Conservation (phyloP, 1,140 invertebrate species). For the Drosophila ambigua region DNA sequence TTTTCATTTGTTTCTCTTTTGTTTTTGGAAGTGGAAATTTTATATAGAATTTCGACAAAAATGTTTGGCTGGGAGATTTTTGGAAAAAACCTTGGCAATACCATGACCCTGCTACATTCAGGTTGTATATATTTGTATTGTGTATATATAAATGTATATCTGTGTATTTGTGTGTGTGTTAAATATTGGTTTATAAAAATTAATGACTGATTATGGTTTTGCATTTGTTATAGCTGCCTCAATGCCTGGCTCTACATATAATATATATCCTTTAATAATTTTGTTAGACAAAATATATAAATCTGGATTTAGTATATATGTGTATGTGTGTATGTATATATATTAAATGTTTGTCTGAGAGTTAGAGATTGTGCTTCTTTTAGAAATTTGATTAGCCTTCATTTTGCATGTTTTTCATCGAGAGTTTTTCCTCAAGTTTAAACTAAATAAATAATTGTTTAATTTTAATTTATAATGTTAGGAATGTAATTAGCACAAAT, state of each 20-base stretch:
- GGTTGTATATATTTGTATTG: slow-evolving; percentile 22
- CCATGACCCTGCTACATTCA: slow-evolving; percentile 1
- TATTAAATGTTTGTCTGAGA: slow-evolving; percentile 32
- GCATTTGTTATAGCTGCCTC: slow-evolving; percentile 52
- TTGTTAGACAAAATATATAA: slow-evolving; percentile 79
- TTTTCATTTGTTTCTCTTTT: slow-evolving; percentile 5
- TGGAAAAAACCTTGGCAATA: slow-evolving; percentile 33
- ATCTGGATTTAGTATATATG: slow-evolving; percentile 56
- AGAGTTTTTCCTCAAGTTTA: slow-evolving; percentile 22
- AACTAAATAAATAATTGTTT: slow-evolving; percentile 39
- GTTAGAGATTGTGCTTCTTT: slow-evolving; percentile 64
- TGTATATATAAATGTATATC: slow-evolving; percentile 14
- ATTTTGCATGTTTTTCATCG: slow-evolving; percentile 24
- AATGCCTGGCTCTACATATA: slow-evolving; percentile 30
- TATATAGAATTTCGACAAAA: slow-evolving; percentile 23
- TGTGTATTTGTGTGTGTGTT: slow-evolving; percentile 31
- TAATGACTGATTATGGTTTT: slow-evolving; percentile 57
- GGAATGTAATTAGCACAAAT: slow-evolving; percentile 50
- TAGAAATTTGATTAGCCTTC: slow-evolving; percentile 76
- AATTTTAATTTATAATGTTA: slow-evolving; percentile 23
- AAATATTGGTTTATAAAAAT: slow-evolving; percentile 72
- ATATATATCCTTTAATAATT: slow-evolving; percentile 46
- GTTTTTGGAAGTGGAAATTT: slow-evolving; percentile 44
- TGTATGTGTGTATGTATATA: slow-evolving; percentile 30
- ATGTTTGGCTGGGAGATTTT: slow-evolving; percentile 37